Evolutionary conservation across 2,113 vertebrate genomes (phyloP).

Genomic region (Polyodon spathula): DNA sequence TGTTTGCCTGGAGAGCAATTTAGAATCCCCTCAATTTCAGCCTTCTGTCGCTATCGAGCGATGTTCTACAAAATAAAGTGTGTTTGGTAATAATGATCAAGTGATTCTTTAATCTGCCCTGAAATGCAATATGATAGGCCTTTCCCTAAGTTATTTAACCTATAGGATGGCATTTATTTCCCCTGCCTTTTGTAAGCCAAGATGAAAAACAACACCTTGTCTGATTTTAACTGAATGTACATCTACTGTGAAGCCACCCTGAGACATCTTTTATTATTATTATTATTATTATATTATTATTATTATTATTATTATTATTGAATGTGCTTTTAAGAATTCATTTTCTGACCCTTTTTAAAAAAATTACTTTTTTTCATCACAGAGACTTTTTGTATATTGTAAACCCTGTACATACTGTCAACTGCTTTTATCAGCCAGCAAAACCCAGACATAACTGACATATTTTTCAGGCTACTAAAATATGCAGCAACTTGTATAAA

Average conservation of each 20-base stretch:
- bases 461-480: too few relatives aligned
- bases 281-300: slow-evolving; percentile 12
- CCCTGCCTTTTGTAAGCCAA: slow-evolving; percentile 14
- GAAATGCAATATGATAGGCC: slow-evolving; percentile 40
- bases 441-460: too few relatives aligned
- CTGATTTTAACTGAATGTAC: slow-evolving; percentile 11
- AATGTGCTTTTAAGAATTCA: neutral
- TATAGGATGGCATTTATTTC: slow-evolving; percentile 26
- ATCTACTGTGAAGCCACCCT: neutral
- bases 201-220: neutral
- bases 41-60: slow-evolving; percentile 22
- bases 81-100: slow-evolving; percentile 54
- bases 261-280: too few relatives aligned
- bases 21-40: slow-evolving; percentile 20
- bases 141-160: slow-evolving; percentile 31
- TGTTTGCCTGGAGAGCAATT: slow-evolving; percentile 37
- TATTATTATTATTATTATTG: neutral
- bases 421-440: too few relatives aligned
- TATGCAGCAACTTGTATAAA: too few relatives aligned
- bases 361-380: neutral
- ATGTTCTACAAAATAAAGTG: slow-evolving; percentile 38
- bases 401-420: neutral
- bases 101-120: slow-evolving; percentile 36
- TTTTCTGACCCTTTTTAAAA: neutral
- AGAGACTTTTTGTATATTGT: neutral